Evolutionary conservation across 64 coral and sea anemone species (phyloP).

Genomic region (Montipora foliosa): DNA sequence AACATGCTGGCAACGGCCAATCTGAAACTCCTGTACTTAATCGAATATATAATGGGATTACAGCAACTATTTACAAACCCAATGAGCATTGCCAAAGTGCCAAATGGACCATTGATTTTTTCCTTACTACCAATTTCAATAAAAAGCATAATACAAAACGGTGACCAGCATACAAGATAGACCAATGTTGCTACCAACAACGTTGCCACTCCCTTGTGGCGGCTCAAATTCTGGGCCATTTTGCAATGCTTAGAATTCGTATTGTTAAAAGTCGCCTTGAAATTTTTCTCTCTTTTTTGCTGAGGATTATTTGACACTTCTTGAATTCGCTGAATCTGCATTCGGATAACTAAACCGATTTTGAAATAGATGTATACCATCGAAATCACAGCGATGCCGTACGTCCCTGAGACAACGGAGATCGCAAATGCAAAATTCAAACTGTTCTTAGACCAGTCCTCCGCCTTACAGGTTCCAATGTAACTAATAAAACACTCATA

Average conservation of each 20-base stretch:
- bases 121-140: conserved; percentile 65
- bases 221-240: neutral
- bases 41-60: conserved; percentile 79
- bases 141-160: conserved; percentile 84
- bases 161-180: conserved; percentile 80
- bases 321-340: conserved; percentile 42
- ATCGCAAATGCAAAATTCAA: neutral
- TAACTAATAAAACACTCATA: too few relatives aligned
- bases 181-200: conserved; percentile 50
- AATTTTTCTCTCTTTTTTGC: neutral
- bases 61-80: conserved; percentile 82
- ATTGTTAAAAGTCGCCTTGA: neutral
- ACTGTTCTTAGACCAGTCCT: too few relatives aligned
- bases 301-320: neutral
- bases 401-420: conserved; percentile 37
- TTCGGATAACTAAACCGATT: conserved; percentile 57
- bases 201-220: conserved; percentile 67
- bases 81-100: conserved; percentile 64
- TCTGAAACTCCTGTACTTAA: conserved; percentile 75
- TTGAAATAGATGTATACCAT: conserved; percentile 77
- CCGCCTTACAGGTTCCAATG: too few relatives aligned
- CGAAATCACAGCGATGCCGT: conserved; percentile 38
- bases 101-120: conserved; percentile 31
- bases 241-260: neutral
- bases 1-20: conserved; percentile 35